These are phyloP conservation scores for Tragelaphus oryx DNA, from an alignment of 2,797 vertebrate species.

Conservation along the genomic window DNA sequence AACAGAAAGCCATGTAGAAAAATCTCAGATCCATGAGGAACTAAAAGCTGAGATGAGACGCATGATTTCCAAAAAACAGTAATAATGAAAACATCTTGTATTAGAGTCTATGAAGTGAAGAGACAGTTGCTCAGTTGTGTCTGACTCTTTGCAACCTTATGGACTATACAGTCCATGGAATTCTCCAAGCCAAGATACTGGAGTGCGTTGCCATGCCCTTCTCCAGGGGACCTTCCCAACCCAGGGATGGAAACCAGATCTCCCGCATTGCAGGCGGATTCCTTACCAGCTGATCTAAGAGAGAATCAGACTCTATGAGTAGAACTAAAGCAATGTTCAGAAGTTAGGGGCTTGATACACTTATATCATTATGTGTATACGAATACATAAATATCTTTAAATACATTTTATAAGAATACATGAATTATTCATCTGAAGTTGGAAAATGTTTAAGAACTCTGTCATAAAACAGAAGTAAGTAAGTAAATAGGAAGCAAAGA, in stretches of 20 bases:
- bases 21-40: neutral
- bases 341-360: neutral
- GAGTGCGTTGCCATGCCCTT: neutral
- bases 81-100: neutral
- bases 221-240: neutral
- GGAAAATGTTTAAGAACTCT: neutral
- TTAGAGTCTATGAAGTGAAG: neutral
- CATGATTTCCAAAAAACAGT: neutral
- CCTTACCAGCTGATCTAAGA: too few relatives aligned
- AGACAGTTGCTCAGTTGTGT: neutral
- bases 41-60: neutral
- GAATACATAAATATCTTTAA: neutral
- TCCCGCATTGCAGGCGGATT: accelerated
- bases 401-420: neutral
- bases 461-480: neutral
- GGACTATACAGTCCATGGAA: neutral
- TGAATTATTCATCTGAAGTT: neutral
- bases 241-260: neutral
- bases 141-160: neutral
- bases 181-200: neutral
- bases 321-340: neutral
- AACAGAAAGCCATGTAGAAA: neutral
- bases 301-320: neutral
- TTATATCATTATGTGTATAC: neutral
- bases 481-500: neutral